Percentiles rank a stretch among this genome's conserved stretches.
These are phyloP conservation scores for Anas bahamensis DNA, from an alignment of 2,797 vertebrate genomes.

Conservation along the genomic window DNA sequence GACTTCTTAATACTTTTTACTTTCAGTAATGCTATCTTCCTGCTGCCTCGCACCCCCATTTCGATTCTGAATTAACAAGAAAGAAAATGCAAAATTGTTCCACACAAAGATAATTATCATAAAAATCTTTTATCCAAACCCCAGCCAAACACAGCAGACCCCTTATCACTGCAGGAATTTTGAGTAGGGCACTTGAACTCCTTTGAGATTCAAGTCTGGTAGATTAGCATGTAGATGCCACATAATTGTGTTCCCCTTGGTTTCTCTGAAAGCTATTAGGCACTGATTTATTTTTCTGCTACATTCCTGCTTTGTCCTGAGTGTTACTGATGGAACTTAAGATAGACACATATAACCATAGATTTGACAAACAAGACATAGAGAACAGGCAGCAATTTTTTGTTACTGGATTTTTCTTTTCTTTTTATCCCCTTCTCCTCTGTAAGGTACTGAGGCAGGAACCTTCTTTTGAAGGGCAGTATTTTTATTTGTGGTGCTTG, in stretches of 20 bases:
- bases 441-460: background rate
- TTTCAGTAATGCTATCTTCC: conserved; percentile 56
- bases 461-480: background rate
- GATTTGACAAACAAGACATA: conserved; percentile 39
- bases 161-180: conserved; percentile 95
- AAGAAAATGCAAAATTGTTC: conserved; percentile 79
- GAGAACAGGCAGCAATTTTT: conserved; percentile 42
- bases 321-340: conserved; percentile 82
- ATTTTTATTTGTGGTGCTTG: background rate
- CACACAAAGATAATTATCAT: conserved; percentile 85
- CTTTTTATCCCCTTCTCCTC: conserved; percentile 11
- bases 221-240: conserved; percentile 96
- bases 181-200: conserved; percentile 90
- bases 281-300: conserved; percentile 86
- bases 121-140: conserved; percentile 90
- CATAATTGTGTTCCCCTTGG: conserved; percentile 93
- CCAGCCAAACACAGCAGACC: conserved; percentile 83
- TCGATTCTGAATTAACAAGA: conserved; percentile 63
- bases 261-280: conserved; percentile 93
- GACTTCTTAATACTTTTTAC: conserved; percentile 66
- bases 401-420: conserved; percentile 16
- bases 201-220: conserved; percentile 89
- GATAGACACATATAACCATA: conserved; percentile 59
- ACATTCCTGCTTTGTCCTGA: conserved; percentile 81
- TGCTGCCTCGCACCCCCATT: conserved; percentile 42